A percentile compares a stretch with the other conserved stretches of the same genome.
phyloP scores from a whole-genome alignment of 2,888 invertebrate genomes.

The Spilarctia lutea region DNA sequence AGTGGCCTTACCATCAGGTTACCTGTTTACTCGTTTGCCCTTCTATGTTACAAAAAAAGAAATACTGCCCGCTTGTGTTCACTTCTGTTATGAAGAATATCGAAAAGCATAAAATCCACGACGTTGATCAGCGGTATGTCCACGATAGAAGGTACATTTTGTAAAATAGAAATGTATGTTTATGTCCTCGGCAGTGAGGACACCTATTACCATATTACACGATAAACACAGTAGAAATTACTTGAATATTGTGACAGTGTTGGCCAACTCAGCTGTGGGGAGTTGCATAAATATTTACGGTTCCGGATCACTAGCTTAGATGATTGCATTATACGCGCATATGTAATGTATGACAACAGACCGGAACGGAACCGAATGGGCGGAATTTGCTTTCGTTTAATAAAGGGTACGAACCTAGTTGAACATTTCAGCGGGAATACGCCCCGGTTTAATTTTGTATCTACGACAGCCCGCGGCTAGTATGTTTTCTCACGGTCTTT shows the following conservation, averaged over 20 bases:
- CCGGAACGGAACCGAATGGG: constrained; percentile 58
- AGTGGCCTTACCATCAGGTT: too few relatives aligned
- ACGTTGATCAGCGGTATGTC: neutral
- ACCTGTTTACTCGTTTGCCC: too few relatives aligned
- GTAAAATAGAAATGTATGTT: neutral
- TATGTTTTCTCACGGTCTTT: constrained; percentile 42
- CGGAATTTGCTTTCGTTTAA: constrained; percentile 54
- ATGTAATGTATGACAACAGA: constrained; percentile 57
- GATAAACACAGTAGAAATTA: constrained; percentile 13
- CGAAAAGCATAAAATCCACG: neutral
- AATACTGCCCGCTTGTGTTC: too few relatives aligned
- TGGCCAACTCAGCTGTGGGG: constrained; percentile 14
- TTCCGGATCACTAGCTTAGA: constrained; percentile 73
- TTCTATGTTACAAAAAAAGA: too few relatives aligned
- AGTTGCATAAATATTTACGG: constrained; percentile 73
- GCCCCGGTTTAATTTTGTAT: constrained; percentile 47
- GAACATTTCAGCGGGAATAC: constrained; percentile 40
- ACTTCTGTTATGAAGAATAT: neutral
- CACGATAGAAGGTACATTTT: neutral
- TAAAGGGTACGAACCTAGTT: constrained; percentile 36
- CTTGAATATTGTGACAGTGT: constrained; percentile 24
- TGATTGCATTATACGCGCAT: constrained; percentile 76
- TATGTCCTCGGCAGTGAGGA: neutral
- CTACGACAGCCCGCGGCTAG: constrained; percentile 32
- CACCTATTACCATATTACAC: neutral